phyloP scores from a whole-genome alignment of 2,888 invertebrate genomes.

The Portevinia maculata region DNA sequence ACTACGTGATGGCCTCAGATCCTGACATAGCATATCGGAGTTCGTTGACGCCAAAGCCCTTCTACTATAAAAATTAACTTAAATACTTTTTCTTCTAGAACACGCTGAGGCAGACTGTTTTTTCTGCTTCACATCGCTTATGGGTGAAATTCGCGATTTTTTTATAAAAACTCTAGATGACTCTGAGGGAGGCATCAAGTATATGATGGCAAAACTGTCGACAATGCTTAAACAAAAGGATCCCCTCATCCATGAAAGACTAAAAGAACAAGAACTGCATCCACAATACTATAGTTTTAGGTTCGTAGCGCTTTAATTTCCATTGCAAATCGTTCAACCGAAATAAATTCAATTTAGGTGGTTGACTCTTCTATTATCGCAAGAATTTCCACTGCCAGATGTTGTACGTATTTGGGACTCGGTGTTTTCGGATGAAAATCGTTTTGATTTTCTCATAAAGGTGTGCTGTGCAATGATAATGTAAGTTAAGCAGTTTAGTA shows the following conservation, averaged over 20 bases:
- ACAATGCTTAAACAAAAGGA: slow-evolving; percentile 91
- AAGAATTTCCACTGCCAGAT: slow-evolving; percentile 98
- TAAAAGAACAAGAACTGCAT: slow-evolving; percentile 92
- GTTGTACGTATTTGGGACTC: slow-evolving; percentile 99
- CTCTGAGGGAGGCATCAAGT: slow-evolving; percentile 94
- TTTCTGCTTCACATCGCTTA: slow-evolving; percentile 98
- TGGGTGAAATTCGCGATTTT: slow-evolving; percentile 98
- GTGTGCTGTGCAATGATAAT: slow-evolving; percentile 99
- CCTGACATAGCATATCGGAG: slow-evolving; percentile 90
- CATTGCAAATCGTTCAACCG: not conserved
- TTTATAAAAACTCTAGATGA: slow-evolving; percentile 98
- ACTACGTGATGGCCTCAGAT: slow-evolving; percentile 97
- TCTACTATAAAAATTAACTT: too few relatives aligned
- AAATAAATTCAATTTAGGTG: slow-evolving; percentile 84
- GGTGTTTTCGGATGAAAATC: slow-evolving; percentile 93
- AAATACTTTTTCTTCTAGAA: slow-evolving; percentile 84
- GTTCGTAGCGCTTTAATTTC: slow-evolving; percentile 82
- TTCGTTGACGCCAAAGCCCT: slow-evolving; percentile 79
- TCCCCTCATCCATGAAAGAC: slow-evolving; percentile 88
- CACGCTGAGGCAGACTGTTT: slow-evolving; percentile 98
- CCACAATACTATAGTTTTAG: slow-evolving; percentile 98
- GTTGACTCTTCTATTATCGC: slow-evolving; percentile 96
- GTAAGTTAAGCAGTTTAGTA: slow-evolving; percentile 87
- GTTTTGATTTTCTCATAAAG: slow-evolving; percentile 95
- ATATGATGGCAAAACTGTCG: slow-evolving; percentile 93